These are phyloP conservation scores for Choristoneura rosaceana DNA, from an alignment of 2,888 invertebrate genomes.

Conservation along the genomic window DNA sequence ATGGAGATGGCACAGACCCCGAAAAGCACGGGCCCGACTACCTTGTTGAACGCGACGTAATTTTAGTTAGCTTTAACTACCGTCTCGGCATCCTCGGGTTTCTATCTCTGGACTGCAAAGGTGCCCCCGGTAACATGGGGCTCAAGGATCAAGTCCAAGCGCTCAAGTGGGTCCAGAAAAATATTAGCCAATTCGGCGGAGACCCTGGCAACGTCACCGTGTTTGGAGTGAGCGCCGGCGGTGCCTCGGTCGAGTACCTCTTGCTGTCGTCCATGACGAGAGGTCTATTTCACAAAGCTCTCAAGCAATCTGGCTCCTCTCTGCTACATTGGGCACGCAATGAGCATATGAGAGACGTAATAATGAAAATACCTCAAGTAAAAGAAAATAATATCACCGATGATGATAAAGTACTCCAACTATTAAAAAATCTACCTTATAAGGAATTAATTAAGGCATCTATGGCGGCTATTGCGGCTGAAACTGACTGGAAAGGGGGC, in stretches of 20 bases:
- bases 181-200: conserved; percentile 79
- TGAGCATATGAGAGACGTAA: conserved; percentile 60
- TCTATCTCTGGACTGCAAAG: conserved; percentile 68
- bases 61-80: conserved; percentile 76
- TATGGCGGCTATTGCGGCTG: conserved; percentile 55
- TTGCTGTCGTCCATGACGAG: conserved; percentile 73
- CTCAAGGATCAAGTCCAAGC: conserved; percentile 82
- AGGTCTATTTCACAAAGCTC: conserved; percentile 83
- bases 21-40: conserved; percentile 72
- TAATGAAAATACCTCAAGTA: conserved; percentile 60
- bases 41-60: conserved; percentile 72
- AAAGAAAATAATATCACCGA: conserved; percentile 57
- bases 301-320: conserved; percentile 83
- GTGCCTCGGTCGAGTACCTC: conserved; percentile 75
- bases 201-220: conserved; percentile 80
- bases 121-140: conserved; percentile 81
- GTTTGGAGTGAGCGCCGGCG: conserved; percentile 84
- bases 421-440: conserved; percentile 63
- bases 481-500: conserved; percentile 62
- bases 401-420: conserved; percentile 61
- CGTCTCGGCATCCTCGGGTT: conserved; percentile 79
- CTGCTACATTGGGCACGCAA: conserved; percentile 79
- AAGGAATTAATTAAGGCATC: conserved; percentile 66
- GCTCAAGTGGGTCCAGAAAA: conserved; percentile 81
- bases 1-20: conserved; percentile 75